These are phyloP conservation scores for Yasuhikotakia modesta DNA, from an alignment of 2,797 vertebrate genomes.

Conservation along the genomic window DNA sequence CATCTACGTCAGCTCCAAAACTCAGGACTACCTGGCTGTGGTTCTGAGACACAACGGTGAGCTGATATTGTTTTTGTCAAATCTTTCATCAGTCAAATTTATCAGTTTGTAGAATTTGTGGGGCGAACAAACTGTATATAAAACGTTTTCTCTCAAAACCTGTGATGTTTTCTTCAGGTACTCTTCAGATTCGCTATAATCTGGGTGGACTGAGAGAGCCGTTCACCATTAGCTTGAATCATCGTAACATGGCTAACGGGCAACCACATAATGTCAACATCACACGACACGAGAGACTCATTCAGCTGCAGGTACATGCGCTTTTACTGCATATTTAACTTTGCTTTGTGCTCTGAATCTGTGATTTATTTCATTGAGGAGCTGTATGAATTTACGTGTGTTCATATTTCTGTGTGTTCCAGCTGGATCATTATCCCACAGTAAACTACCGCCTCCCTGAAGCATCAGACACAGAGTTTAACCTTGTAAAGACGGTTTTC, in stretches of 20 bases:
- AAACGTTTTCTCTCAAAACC: neutral
- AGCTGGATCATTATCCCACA: slow-evolving; percentile 95
- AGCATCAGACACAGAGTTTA: slow-evolving; percentile 85
- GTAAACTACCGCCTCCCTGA: slow-evolving; percentile 83
- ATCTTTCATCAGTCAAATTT: no score
- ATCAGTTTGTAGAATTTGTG: neutral
- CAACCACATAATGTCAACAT: slow-evolving; percentile 93
- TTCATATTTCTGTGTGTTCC: slow-evolving; percentile 25
- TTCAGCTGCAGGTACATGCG: slow-evolving; percentile 84
- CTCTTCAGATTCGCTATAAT: slow-evolving; percentile 92
- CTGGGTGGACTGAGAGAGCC: slow-evolving; percentile 88
- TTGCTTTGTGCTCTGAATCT: neutral
- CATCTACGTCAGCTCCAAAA: slow-evolving; percentile 89
- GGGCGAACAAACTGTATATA: neutral
- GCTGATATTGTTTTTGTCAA: slow-evolving; percentile 30
- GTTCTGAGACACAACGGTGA: slow-evolving; percentile 85
- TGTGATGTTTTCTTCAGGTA: slow-evolving; percentile 73
- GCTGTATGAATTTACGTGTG: neutral
- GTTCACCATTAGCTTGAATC: slow-evolving; percentile 84
- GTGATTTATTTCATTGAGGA: no score
- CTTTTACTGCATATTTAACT: neutral
- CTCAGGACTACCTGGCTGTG: slow-evolving; percentile 89
- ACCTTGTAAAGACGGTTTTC: slow-evolving; percentile 90
- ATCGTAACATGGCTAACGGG: slow-evolving; percentile 92
- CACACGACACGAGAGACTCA: slow-evolving; percentile 76